A percentile compares a stretch with the other conserved stretches of the same genome.
Conservation (phyloP, 2,888 invertebrate genomes). For the Sarcophaga carnaria region DNA sequence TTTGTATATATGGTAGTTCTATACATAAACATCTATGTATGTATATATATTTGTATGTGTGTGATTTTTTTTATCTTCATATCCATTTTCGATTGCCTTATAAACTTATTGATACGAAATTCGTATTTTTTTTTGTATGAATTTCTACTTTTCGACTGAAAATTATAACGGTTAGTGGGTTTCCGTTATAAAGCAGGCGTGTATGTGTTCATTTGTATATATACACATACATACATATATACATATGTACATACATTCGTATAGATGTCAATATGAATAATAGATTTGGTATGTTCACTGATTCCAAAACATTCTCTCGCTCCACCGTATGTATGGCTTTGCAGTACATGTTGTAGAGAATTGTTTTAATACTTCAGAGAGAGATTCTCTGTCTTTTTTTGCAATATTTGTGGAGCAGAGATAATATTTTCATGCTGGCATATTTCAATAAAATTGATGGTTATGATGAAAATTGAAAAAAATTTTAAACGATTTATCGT, state of each 20-base stretch:
- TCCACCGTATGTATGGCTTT: background rate
- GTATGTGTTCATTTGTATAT: background rate
- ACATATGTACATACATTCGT: conserved; percentile 21
- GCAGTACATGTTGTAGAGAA: background rate
- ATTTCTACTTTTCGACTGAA: conserved; percentile 21
- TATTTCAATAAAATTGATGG: background rate
- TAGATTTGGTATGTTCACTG: background rate
- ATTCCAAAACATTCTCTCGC: background rate
- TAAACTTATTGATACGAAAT: conserved; percentile 60
- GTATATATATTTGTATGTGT: background rate
- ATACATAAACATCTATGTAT: too few relatives aligned
- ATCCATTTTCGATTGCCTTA: conserved; percentile 19
- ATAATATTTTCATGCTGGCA: background rate
- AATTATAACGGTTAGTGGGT: conserved; percentile 45
- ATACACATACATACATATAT: too few relatives aligned
- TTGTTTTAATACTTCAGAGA: background rate
- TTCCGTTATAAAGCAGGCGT: background rate
- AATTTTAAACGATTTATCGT: background rate
- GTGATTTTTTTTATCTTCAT: background rate
- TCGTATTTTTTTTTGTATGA: conserved; percentile 21
- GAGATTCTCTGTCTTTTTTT: background rate
- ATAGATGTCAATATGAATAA: conserved; percentile 30
- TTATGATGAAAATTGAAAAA: background rate
- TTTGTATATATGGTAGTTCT: too few relatives aligned
- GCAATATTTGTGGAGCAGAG: background rate